Percentiles rank a stretch among this genome's conserved stretches.
Evolutionary conservation across 2,888 invertebrate species (phyloP).

Genomic region (Drosophila multiciliata): DNA sequence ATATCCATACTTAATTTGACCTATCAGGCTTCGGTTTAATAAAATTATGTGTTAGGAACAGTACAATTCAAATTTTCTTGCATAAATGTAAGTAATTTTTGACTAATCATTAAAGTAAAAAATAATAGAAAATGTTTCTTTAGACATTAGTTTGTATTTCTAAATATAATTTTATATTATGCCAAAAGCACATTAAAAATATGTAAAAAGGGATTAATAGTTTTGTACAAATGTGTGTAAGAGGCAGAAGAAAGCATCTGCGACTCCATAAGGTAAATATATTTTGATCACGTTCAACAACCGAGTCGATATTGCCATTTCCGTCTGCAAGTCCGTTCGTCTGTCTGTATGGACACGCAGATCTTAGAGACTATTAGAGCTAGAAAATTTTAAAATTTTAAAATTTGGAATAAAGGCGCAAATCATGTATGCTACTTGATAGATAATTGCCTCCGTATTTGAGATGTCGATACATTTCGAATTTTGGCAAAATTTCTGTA

Average conservation of each 20-base stretch:
- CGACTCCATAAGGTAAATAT: not conserved
- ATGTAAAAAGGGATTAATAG: not conserved
- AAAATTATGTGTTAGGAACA: not conserved
- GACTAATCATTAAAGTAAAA: not conserved
- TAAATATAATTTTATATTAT: not conserved
- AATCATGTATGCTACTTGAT: not conserved
- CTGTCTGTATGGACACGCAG: not conserved
- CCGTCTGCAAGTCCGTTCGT: not conserved
- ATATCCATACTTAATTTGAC: not conserved
- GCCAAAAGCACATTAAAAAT: not conserved
- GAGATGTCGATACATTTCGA: not conserved
- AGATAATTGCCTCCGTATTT: not conserved
- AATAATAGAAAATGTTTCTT: not conserved
- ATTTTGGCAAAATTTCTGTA: not conserved
- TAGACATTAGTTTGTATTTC: not conserved
- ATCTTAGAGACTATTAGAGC: not conserved
- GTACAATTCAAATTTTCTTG: not conserved
- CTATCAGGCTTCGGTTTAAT: not conserved
- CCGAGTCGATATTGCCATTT: not conserved
- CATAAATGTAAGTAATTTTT: not conserved
- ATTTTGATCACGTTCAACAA: not conserved
- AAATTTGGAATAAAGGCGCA: not conserved
- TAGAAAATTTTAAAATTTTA: not conserved
- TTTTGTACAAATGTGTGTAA: not conserved
- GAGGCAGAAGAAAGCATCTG: not conserved